A percentile compares a stretch with the other conserved stretches of the same genome.
Evolutionary conservation across 2,888 invertebrate species (phyloP).

Genomic region (Limnephilus auricula): DNA sequence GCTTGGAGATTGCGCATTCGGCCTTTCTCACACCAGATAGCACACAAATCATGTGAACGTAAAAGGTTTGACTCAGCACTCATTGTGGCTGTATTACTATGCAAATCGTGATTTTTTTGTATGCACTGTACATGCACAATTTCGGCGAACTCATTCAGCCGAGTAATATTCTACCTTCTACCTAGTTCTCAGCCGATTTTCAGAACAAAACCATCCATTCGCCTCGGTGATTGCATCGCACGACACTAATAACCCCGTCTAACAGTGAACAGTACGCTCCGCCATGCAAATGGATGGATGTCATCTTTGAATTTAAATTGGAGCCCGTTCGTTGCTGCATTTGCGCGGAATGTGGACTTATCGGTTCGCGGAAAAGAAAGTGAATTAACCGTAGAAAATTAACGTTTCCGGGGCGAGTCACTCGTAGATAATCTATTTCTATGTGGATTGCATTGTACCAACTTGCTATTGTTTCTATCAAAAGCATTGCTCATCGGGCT

Average conservation of each 20-base stretch:
- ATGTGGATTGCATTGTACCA: neutral
- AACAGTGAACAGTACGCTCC: neutral
- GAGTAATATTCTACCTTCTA: neutral
- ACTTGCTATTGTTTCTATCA: neutral
- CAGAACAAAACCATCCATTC: slow-evolving; percentile 33
- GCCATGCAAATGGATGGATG: neutral
- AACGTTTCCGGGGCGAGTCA: slow-evolving; percentile 14
- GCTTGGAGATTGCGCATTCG: neutral
- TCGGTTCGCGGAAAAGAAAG: slow-evolving; percentile 48
- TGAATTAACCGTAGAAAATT: slow-evolving; percentile 47
- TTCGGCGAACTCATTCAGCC: neutral
- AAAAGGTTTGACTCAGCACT: neutral
- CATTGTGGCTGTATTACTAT: neutral
- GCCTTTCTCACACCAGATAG: neutral
- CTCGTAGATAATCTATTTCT: neutral
- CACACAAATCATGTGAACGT: neutral
- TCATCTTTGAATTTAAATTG: slow-evolving; percentile 25
- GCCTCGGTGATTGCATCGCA: slow-evolving; percentile 16
- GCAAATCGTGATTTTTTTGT: slow-evolving; percentile 10
- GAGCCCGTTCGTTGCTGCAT: slow-evolving; percentile 3
- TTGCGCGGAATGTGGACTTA: slow-evolving; percentile 32
- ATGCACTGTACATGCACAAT: neutral
- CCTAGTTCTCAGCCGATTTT: slow-evolving; percentile 6
- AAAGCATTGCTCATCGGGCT: neutral
- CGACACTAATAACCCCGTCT: slow-evolving; percentile 28